A percentile compares a stretch with the other conserved stretches of the same genome.
phyloP scores from a whole-genome alignment of 2,113 vertebrate genomes.

The Myotis davidii region DNA sequence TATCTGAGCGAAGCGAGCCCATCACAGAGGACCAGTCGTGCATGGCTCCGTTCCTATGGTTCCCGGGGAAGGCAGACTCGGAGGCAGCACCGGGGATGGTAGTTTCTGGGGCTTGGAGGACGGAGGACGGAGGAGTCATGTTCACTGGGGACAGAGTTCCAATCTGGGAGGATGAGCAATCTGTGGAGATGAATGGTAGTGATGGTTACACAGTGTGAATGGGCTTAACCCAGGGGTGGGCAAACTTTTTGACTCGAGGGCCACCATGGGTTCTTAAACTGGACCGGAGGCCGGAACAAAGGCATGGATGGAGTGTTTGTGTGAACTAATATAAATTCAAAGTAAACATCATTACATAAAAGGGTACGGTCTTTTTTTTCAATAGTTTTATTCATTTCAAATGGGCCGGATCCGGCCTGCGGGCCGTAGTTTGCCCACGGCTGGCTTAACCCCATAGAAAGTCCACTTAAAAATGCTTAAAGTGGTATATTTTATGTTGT shows the following conservation, averaged over 20 bases:
- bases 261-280: too few relatives aligned
- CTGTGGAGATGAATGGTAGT: neutral
- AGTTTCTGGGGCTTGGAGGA: accelerated
- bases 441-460: neutral
- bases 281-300: too few relatives aligned
- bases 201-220: accelerated
- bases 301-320: too few relatives aligned
- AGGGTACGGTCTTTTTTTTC: too few relatives aligned
- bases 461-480: neutral
- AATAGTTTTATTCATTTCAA: too few relatives aligned
- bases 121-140: too few relatives aligned
- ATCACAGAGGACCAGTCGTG: neutral
- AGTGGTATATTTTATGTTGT: neutral
- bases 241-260: too few relatives aligned
- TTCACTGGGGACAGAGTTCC: neutral
- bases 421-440: too few relatives aligned
- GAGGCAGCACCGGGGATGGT: neutral
- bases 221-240: neutral
- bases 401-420: too few relatives aligned
- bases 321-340: too few relatives aligned
- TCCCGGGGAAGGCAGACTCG: accelerated
- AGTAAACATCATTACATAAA: too few relatives aligned
- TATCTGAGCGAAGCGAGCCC: neutral
- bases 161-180: neutral
- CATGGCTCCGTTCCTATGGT: accelerated